Evolutionary conservation across 2,797 vertebrate species (phyloP).

Genomic region (Rhabdophis nuchalis): DNA sequence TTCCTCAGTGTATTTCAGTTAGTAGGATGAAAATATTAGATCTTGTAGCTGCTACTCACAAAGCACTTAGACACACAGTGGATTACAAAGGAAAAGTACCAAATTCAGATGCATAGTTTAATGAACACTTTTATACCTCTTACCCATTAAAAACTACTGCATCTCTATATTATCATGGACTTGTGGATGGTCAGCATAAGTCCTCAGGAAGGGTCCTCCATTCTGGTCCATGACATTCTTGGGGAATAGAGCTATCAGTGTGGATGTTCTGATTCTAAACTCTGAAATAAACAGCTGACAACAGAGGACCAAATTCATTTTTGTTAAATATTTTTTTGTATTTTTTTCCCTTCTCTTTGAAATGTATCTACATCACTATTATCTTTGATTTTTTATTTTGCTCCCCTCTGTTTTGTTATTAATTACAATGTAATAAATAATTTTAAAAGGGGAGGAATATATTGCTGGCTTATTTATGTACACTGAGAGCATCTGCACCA

Average conservation of each 20-base stretch:
- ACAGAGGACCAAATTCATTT: not conserved
- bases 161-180: not conserved
- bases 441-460: not conserved
- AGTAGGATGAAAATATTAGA: not conserved
- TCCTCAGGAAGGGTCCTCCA: not conserved
- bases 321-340: not conserved
- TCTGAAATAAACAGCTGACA: not conserved
- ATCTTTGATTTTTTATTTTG: not conserved
- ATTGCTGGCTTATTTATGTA: not conserved
- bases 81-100: constrained; percentile 6
- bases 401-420: not conserved
- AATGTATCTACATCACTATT: not conserved
- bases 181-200: not conserved
- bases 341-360: not conserved
- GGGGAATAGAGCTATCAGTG: not conserved
- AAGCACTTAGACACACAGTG: constrained; percentile 23
- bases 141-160: not conserved
- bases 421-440: not conserved
- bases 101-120: not conserved
- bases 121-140: not conserved
- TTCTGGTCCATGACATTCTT: not conserved
- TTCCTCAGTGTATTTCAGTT: not conserved
- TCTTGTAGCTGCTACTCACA: constrained; percentile 1
- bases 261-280: not conserved
- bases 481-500: no score